A percentile compares a stretch with the other conserved stretches of the same genome.
Conservation (phyloP, 2,113 vertebrate genomes). For the Ardeotis arabs region DNA sequence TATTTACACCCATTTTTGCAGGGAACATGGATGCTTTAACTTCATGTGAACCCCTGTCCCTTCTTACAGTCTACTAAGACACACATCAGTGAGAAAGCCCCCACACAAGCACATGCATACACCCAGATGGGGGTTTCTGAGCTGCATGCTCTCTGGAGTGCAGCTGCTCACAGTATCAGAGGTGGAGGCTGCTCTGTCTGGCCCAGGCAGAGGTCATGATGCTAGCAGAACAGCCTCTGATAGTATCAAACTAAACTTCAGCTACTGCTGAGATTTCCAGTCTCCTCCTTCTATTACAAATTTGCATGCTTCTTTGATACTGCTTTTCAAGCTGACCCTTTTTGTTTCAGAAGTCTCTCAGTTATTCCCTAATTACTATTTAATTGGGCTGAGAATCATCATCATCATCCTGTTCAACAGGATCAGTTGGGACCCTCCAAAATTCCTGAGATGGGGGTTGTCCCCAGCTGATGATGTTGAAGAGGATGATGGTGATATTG, state of each 20-base stretch:
- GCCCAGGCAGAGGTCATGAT: neutral
- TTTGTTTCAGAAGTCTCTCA: neutral
- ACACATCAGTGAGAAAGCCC: neutral
- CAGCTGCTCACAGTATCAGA: neutral
- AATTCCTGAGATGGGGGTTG: no score
- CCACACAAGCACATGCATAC: rapidly evolving
- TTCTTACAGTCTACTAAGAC: neutral
- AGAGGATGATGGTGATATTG: no score
- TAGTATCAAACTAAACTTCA: neutral
- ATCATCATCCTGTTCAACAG: neutral
- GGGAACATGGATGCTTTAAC: neutral
- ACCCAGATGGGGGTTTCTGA: neutral
- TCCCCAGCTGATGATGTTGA: no score
- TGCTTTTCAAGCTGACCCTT: neutral
- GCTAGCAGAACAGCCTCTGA: neutral
- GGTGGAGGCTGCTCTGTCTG: neutral
- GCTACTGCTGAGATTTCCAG: neutral
- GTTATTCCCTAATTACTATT: neutral
- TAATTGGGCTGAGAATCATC: neutral
- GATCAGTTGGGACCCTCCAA: neutral
- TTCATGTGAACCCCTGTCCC: neutral
- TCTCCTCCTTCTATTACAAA: neutral
- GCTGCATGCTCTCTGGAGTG: no score
- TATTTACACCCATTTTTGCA: neutral
- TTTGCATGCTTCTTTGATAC: neutral